Conservation (phyloP, 2,888 invertebrate species). For the Morinoia aosen region DNA sequence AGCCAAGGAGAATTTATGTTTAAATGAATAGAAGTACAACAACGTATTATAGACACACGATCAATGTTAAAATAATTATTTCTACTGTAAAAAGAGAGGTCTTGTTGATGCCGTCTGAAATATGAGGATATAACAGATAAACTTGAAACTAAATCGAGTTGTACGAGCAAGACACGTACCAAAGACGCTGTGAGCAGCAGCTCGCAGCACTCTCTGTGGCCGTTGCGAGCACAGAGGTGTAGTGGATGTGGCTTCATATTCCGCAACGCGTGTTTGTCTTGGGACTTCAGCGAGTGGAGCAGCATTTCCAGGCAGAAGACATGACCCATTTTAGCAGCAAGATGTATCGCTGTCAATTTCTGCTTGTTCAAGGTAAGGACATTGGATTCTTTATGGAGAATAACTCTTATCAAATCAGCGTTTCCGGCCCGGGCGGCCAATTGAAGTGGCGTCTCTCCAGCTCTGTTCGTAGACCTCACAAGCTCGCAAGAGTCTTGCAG, state of each 20-base stretch:
- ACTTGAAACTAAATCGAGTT: background rate
- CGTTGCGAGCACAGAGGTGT: conserved; percentile 62
- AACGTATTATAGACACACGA: background rate
- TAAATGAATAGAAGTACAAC: background rate
- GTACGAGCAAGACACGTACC: background rate
- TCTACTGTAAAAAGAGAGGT: background rate
- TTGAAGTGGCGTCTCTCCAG: conserved; percentile 42
- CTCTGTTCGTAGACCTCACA: background rate
- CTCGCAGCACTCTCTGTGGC: conserved; percentile 61
- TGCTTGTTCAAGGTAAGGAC: background rate
- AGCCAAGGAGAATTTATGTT: background rate
- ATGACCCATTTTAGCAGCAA: background rate
- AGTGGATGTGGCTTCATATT: conserved; percentile 56
- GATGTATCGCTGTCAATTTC: background rate
- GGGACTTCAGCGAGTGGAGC: background rate
- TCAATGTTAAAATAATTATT: background rate
- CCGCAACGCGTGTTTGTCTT: background rate
- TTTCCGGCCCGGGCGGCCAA: conserved; percentile 34
- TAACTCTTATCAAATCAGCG: background rate
- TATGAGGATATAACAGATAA: background rate
- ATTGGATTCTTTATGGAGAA: background rate
- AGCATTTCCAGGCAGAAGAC: background rate
- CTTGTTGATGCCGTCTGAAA: background rate
- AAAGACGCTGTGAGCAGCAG: conserved; percentile 1
- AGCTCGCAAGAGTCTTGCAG: background rate